Evolutionary conservation across 2,797 vertebrate genomes (phyloP).

Genomic region (Mareca penelope): DNA sequence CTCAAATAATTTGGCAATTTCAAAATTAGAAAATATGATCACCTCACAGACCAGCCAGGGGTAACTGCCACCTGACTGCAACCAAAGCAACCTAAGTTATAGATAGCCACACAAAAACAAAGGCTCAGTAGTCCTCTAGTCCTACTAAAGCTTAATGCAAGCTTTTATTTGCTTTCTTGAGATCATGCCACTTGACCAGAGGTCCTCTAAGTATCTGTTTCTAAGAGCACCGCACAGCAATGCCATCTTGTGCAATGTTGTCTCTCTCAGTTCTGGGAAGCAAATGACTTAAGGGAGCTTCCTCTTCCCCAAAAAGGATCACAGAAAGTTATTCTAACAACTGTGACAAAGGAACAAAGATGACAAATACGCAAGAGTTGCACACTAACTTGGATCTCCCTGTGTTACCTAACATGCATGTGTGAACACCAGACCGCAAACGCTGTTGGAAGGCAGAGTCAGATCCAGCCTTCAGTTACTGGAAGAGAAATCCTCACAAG

Average conservation of each 20-base stretch:
- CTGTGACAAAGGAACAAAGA: background rate
- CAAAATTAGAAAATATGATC: background rate
- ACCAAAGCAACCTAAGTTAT: background rate
- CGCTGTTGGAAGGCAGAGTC: background rate
- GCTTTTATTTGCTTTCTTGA: background rate
- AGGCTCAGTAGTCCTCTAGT: background rate
- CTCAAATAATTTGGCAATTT: background rate
- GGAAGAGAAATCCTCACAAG: background rate
- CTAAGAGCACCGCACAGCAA: fast-evolving
- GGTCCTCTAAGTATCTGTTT: background rate
- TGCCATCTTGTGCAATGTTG: fast-evolving
- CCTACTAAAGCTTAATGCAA: background rate
- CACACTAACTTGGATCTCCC: background rate
- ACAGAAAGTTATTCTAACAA: background rate
- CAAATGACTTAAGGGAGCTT: background rate
- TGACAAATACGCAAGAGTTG: background rate
- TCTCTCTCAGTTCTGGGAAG: background rate
- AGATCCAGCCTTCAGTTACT: background rate
- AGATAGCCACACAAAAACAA: background rate
- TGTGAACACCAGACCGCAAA: background rate
- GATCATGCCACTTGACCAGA: fast-evolving
- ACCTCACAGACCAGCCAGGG: background rate
- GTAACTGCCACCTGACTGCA: background rate
- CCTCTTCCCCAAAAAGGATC: background rate
- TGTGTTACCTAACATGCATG: background rate